These are phyloP conservation scores for Mactra quadrangularis DNA, from an alignment of 1,140 invertebrate species.

Conservation along the genomic window DNA sequence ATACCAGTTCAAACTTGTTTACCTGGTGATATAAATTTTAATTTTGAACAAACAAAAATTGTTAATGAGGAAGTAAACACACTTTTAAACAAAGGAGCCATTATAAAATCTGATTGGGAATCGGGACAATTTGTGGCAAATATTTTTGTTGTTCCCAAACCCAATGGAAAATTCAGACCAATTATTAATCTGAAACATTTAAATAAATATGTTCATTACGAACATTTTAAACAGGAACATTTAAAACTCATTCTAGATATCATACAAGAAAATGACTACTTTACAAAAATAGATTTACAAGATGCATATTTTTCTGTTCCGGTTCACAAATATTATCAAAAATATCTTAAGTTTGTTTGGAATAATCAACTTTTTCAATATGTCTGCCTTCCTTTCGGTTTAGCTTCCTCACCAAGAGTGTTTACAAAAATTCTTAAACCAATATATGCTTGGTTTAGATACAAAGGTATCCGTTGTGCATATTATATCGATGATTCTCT, in stretches of 20 bases:
- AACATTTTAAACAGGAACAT: conserved; percentile 67
- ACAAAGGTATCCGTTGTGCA: conserved; percentile 24
- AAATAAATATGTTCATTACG: conserved; percentile 62
- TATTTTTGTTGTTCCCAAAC: conserved; percentile 63
- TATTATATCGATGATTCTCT: conserved; percentile 56
- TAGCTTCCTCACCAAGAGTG: conserved; percentile 20
- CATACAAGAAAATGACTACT: conserved; percentile 47
- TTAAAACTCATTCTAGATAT: conserved; percentile 45
- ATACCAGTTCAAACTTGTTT: background rate
- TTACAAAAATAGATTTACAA: conserved; percentile 59
- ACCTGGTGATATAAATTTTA: background rate
- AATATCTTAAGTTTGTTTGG: conserved; percentile 64
- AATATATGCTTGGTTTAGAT: conserved; percentile 28
- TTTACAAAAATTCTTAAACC: conserved; percentile 45
- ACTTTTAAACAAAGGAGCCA: background rate
- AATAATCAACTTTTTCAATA: conserved; percentile 29
- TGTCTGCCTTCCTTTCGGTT: conserved; percentile 30
- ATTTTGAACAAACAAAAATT: background rate
- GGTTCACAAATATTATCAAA: conserved; percentile 25
- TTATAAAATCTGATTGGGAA: background rate
- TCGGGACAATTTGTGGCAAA: conserved; percentile 61
- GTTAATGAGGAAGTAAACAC: background rate
- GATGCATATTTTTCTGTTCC: conserved; percentile 58
- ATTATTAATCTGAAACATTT: conserved; percentile 62
- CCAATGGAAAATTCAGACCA: conserved; percentile 55